phyloP scores from a whole-genome alignment of 92 coral and sea anemone species.

The Nematostella vectensis region DNA sequence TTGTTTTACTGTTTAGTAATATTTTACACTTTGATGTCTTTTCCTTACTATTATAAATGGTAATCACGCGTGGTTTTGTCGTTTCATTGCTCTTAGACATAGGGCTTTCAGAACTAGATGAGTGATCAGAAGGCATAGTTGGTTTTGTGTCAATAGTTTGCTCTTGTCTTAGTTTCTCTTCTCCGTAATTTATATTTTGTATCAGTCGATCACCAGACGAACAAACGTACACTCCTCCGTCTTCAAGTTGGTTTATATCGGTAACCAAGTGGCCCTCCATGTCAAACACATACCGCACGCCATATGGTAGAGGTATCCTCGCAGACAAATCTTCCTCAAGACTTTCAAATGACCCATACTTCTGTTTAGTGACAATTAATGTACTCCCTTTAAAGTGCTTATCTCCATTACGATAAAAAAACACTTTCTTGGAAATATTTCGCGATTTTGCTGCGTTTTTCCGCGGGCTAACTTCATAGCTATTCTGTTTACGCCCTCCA shows the following conservation, averaged over 20 bases:
- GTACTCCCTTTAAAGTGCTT: constrained; percentile 62
- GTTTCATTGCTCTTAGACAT: constrained; percentile 19
- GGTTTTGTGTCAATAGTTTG: constrained; percentile 19
- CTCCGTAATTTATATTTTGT: constrained; percentile 43
- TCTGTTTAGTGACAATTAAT: constrained; percentile 54
- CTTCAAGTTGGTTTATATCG: constrained; percentile 49
- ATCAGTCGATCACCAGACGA: constrained; percentile 82
- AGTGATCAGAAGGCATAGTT: constrained; percentile 29
- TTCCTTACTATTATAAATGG: constrained; percentile 38
- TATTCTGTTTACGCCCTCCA: constrained; percentile 17
- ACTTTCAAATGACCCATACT: constrained; percentile 61
- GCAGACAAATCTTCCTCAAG: constrained; percentile 61
- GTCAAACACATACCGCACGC: constrained; percentile 61
- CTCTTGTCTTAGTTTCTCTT: constrained; percentile 10
- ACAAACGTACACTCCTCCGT: constrained; percentile 61
- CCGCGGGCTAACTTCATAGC: constrained; percentile 17
- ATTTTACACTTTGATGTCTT: constrained; percentile 52
- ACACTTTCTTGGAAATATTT: constrained; percentile 51
- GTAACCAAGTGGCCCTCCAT: constrained; percentile 43
- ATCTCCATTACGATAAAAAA: constrained; percentile 75
- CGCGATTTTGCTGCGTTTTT: constrained; percentile 25
- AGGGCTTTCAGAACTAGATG: constrained; percentile 29
- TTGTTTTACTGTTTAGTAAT: constrained; percentile 63
- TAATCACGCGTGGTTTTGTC: constrained; percentile 61
- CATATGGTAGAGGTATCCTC: constrained; percentile 74